phyloP scores from a whole-genome alignment of 2,797 vertebrate species.

The Manis javanica region DNA sequence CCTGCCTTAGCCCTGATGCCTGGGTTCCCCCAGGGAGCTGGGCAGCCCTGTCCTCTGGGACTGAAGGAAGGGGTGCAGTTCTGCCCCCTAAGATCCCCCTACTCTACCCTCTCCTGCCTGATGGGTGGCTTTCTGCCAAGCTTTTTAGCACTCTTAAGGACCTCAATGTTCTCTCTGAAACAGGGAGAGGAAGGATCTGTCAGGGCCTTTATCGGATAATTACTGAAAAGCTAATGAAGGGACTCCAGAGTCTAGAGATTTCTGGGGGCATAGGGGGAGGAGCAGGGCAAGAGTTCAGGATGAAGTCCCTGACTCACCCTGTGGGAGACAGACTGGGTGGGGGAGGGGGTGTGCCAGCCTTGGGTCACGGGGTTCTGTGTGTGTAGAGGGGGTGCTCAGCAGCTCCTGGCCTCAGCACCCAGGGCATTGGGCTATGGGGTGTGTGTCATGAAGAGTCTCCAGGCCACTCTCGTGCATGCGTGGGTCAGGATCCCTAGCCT shows the following conservation, averaged over 20 bases:
- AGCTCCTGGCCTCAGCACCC: neutral
- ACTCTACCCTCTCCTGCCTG: neutral
- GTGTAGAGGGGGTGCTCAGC: neutral
- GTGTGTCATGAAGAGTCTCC: neutral
- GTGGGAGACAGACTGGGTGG: neutral
- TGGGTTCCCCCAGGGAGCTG: neutral
- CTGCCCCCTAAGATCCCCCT: neutral
- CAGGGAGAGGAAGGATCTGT: constrained; percentile 78
- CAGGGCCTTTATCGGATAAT: constrained; percentile 67
- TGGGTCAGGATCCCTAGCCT: neutral
- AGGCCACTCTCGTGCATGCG: neutral
- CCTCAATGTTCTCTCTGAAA: constrained; percentile 77
- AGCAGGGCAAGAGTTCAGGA: constrained; percentile 46
- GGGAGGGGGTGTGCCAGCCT: neutral
- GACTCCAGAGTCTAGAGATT: constrained; percentile 68
- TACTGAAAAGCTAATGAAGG: constrained; percentile 79
- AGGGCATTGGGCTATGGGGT: neutral
- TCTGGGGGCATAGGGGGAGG: constrained; percentile 45
- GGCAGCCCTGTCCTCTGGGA: neutral
- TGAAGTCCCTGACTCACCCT: constrained; percentile 50
- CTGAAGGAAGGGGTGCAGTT: neutral
- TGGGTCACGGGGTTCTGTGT: neutral
- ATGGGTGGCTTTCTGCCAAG: constrained; percentile 47
- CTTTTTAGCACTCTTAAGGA: neutral
- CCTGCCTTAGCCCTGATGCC: constrained; percentile 61